Evolutionary conservation across 2,888 invertebrate species (phyloP).

Genomic region (Drosophila tanythrix): DNA sequence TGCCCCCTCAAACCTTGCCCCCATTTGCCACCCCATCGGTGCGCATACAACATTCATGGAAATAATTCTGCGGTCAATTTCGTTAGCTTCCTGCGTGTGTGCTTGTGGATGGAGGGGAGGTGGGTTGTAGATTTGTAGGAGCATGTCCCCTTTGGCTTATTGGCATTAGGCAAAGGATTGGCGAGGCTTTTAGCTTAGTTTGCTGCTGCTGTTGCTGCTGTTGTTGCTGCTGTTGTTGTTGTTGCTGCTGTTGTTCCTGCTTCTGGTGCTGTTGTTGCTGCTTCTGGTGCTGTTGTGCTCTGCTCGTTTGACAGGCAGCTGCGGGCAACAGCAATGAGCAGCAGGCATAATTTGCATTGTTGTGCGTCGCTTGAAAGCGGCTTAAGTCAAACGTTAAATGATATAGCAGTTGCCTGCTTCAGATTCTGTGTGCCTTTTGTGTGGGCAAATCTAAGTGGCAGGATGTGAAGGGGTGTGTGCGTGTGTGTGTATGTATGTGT

Average conservation of each 20-base stretch:
- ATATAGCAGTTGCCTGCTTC: slow-evolving; percentile 34
- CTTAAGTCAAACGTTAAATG: slow-evolving; percentile 52
- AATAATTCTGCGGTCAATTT: slow-evolving; percentile 80
- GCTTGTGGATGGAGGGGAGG: background rate
- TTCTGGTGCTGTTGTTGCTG: slow-evolving; percentile 14
- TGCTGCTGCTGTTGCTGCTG: slow-evolving; percentile 15
- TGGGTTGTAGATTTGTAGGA: background rate
- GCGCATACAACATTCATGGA: slow-evolving; percentile 66
- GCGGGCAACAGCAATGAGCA: slow-evolving; percentile 26
- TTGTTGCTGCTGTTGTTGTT: slow-evolving; percentile 11
- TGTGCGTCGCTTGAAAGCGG: slow-evolving; percentile 32
- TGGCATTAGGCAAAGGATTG: slow-evolving; percentile 65
- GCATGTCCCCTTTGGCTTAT: slow-evolving; percentile 55
- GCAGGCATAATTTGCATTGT: slow-evolving; percentile 26
- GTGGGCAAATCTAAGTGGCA: background rate
- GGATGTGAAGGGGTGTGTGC: background rate
- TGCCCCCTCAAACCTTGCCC: background rate
- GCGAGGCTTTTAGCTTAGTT: slow-evolving; percentile 40
- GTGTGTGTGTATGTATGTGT: background rate
- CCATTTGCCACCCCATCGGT: background rate
- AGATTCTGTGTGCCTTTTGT: slow-evolving; percentile 15
- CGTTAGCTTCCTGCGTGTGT: slow-evolving; percentile 39
- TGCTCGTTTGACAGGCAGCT: slow-evolving; percentile 55
- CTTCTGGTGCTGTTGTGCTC: slow-evolving; percentile 4
- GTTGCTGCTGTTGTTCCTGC: slow-evolving; percentile 11